Evolutionary conservation across 2,888 invertebrate genomes (phyloP).

Genomic region (Drosophila nigricruria): DNA sequence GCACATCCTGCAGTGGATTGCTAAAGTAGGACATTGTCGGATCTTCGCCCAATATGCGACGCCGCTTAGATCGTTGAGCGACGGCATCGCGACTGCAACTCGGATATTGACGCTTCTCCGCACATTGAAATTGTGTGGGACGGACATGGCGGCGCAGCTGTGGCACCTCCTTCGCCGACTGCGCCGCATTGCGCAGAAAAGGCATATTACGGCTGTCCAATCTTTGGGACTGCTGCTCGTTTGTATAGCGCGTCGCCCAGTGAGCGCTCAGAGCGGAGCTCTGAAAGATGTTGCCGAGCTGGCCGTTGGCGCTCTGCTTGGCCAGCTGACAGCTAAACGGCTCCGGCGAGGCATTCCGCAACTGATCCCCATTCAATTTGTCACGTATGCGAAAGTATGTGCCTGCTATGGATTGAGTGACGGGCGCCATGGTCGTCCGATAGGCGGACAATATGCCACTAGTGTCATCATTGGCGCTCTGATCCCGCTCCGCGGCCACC

Average conservation of each 20-base stretch:
- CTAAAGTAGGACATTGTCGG: background rate
- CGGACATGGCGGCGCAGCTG: slow-evolving; percentile 62
- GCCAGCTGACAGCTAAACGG: slow-evolving; percentile 83
- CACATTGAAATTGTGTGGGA: slow-evolving; percentile 69
- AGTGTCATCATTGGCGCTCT: slow-evolving; percentile 67
- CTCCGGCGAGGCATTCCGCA: slow-evolving; percentile 57
- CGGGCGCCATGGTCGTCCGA: slow-evolving; percentile 83
- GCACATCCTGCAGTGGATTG: background rate
- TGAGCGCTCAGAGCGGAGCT: slow-evolving; percentile 82
- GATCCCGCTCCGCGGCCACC: slow-evolving; percentile 63
- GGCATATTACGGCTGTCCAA: slow-evolving; percentile 78
- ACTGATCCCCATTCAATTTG: slow-evolving; percentile 59
- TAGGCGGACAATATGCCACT: slow-evolving; percentile 82
- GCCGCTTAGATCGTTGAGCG: slow-evolving; percentile 41
- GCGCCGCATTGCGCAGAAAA: slow-evolving; percentile 79
- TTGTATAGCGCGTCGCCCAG: slow-evolving; percentile 73
- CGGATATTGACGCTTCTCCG: slow-evolving; percentile 67
- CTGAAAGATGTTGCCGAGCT: slow-evolving; percentile 81
- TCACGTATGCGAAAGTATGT: slow-evolving; percentile 81
- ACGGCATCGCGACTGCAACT: background rate
- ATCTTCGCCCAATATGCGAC: slow-evolving; percentile 34
- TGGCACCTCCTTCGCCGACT: background rate
- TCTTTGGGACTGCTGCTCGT: slow-evolving; percentile 18
- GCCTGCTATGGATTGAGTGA: slow-evolving; percentile 80
- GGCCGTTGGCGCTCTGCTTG: slow-evolving; percentile 76